Evolutionary conservation across 2,888 invertebrate species (phyloP).

Genomic region (Ochropleura plecta): DNA sequence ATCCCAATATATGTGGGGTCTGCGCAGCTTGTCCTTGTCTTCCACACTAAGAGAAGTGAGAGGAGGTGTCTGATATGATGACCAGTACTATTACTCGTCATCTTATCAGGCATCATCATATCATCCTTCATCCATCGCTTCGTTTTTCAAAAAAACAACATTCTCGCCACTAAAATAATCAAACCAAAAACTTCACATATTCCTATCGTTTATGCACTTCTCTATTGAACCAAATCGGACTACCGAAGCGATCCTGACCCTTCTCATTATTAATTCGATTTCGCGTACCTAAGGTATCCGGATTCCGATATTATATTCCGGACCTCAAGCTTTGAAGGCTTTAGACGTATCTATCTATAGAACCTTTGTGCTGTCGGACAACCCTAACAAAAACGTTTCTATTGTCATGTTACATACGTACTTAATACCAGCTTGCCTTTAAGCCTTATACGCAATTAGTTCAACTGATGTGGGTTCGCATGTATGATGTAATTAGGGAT

Average conservation of each 20-base stretch:
- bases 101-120: too few species aligned
- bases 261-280: slow-evolving; percentile 54
- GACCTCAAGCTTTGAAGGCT: slow-evolving; percentile 35
- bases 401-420: slow-evolving; percentile 45
- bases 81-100: too few species aligned
- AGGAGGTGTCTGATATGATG: too few species aligned
- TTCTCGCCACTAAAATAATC: not conserved
- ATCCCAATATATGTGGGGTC: too few species aligned
- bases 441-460: slow-evolving; percentile 27
- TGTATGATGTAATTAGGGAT: slow-evolving; percentile 30
- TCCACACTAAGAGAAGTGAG: too few species aligned
- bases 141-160: too few species aligned
- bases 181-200: not conserved
- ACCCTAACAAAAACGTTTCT: slow-evolving; percentile 41
- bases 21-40: too few species aligned
- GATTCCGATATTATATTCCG: slow-evolving; percentile 44
- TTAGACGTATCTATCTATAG: slow-evolving; percentile 33
- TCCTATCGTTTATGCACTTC: slow-evolving; percentile 7
- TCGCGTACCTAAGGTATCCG: slow-evolving; percentile 26
- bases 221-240: slow-evolving; percentile 27
- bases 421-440: slow-evolving; percentile 33
- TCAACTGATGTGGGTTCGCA: slow-evolving; percentile 46
- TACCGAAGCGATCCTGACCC: slow-evolving; percentile 43
- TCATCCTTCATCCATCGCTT: too few species aligned
- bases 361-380: slow-evolving; percentile 33